These are phyloP conservation scores for Tragelaphus scriptus DNA, from an alignment of 2,113 vertebrate genomes.

Conservation along the genomic window DNA sequence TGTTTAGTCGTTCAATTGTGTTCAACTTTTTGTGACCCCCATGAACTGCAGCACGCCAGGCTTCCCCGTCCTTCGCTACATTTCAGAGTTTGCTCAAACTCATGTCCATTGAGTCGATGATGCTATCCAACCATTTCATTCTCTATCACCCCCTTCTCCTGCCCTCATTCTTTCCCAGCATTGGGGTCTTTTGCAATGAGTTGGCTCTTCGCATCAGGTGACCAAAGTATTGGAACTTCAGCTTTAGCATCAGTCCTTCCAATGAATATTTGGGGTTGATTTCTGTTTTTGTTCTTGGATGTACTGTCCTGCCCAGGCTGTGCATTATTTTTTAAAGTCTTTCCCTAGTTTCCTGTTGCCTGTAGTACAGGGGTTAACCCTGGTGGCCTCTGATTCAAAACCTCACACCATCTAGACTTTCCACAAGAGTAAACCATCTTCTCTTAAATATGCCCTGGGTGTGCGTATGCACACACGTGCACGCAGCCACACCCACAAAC, in stretches of 20 bases:
- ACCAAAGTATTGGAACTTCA: background rate
- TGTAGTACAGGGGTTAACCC: background rate
- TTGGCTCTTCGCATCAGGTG: background rate
- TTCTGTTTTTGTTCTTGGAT: background rate
- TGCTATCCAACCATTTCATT: background rate
- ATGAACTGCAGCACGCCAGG: background rate
- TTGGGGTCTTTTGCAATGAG: background rate
- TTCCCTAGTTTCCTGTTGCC: background rate
- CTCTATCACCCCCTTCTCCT: background rate
- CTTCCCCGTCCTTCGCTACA: background rate
- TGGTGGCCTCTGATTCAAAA: background rate
- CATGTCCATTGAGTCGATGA: background rate
- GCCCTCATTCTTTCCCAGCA: background rate
- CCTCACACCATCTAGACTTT: background rate
- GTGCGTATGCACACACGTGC: rapidly evolving
- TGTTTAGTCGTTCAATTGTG: background rate
- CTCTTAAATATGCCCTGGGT: background rate
- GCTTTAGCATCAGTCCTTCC: background rate
- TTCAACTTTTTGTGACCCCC: background rate
- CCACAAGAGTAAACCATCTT: background rate
- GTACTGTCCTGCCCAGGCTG: background rate
- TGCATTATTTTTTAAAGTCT: background rate
- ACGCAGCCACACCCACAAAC: background rate
- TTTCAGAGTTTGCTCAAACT: background rate
- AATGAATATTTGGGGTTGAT: background rate